Base-by-base conservation (phyloP, 2,113 vertebrate genomes). In the Cinclus mexicanus region DNA sequence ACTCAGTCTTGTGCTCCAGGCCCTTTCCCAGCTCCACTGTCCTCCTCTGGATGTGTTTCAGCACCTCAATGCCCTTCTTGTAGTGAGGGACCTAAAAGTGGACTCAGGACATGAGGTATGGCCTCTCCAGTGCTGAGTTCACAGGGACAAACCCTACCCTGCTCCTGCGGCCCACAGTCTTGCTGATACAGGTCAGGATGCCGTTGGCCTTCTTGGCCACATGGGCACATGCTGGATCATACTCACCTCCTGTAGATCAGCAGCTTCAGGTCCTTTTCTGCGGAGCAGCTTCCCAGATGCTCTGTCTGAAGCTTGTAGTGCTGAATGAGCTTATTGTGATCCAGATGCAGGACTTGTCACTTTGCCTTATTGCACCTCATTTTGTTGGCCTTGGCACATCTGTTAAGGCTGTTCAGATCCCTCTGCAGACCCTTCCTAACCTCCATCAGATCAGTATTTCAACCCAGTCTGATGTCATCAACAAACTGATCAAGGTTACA, bases 321-420 rank as follows among this genome's bases (percentile, higher is more conserved):
- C 14, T 69, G 20, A 46, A 22, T 47, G 39, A 26, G 6, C 12
- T 41, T 89, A 33, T 21, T 75, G 28, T 35, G 29, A 41, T 16
- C 5, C 17, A n/a, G 25, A 39, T 61, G 39, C 14, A 68, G 31
- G 47, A 57, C 20, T 37, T 0, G 0, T 8, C 14, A 12, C n/a
- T 59, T 76, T 37, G 44, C 25, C 25, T 28, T 60, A 33, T 52
- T 60, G 39, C 52, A 39, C 10, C 18, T 69, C 33, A 52, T 22
- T 2, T 3, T 59, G 31, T 31, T 26, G 21, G 46, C 55, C 37
- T 69, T 69, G 55, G 18, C 14, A 31, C 18, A 16, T 13, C 26
- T 39, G 12, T 37, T 37, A 22, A 69, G 26, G 18, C 26, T 46
- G n/a, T 24, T 33, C 28, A n/a, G n/a, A 70, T 53, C 7, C n/a